Evolutionary conservation across 2,113 vertebrate genomes (phyloP), one percentile per base, ranked within the genome.

Genomic region (Pedionomus torquatus): DNA sequence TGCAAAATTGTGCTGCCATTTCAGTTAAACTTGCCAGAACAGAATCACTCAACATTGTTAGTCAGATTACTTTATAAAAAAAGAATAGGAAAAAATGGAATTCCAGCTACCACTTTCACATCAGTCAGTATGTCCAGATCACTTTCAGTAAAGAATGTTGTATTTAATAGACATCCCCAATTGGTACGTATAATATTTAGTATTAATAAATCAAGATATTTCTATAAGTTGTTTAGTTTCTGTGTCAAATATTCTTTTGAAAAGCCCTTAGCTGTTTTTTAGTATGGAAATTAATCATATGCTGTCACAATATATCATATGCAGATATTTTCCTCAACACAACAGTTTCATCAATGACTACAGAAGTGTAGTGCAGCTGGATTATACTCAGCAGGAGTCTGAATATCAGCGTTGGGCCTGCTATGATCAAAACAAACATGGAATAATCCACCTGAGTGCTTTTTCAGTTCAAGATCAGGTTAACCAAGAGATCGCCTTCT

Each of bases 21-120:
- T 91, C 35, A 54, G 13, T 44, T 76, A 61, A 54, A 70, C 61
- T 88, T 89, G 3, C 10, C 41, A 69, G 17, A 84, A 83, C 4
- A 61, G 13, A 43, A n/a, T 49, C 18, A n/a, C 13, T 46, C 52
- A 37, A 57, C 31, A 33, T 52, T n/a, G 80, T 31, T 76, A 76
- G 54, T 79, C n/a, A 35, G 20, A 31, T 57, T 65, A 44, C 10
- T 51, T 81, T 1, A 46, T 35, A n/a, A 49, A 17, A 13, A 41
- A 49, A 12, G 9, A 43, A 11, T 18, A 1, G 5, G 4, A 17
- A 52, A 65, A 58, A 33, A 33, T 31, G 0, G 17, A 75, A 24
- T 63, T 31, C 0, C 5, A 17, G 30, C 10, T 8, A 70, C 23
- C 46, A 63, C 28, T 75, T 83, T 24, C 33, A 63, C 13, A 66